phyloP scores from a whole-genome alignment of 2,797 vertebrate species.

The Delichon dasypus region DNA sequence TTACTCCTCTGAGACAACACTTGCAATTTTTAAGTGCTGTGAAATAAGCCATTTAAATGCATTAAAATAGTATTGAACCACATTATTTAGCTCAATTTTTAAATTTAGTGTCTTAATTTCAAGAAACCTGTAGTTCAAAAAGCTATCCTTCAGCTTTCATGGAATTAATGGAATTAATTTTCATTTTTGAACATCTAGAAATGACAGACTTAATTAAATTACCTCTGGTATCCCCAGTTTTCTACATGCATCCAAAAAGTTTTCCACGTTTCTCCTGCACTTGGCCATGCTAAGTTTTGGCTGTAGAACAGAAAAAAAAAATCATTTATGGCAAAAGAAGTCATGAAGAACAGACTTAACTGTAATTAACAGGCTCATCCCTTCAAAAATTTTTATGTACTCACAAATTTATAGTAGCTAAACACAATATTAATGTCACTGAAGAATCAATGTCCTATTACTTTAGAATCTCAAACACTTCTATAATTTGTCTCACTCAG shows the following conservation, averaged over 20 bases:
- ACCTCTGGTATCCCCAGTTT: conserved; percentile 94
- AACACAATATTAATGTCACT: background rate
- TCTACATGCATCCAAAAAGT: conserved; percentile 93
- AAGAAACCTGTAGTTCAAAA: background rate
- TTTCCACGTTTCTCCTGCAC: conserved; percentile 95
- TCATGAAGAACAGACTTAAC: background rate
- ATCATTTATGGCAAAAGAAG: background rate
- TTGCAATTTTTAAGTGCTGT: background rate
- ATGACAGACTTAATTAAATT: conserved; percentile 62
- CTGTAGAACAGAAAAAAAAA: conserved; percentile 71
- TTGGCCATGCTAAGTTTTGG: conserved; percentile 98
- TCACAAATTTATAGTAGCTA: background rate
- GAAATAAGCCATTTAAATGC: background rate
- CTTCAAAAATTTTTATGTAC: background rate
- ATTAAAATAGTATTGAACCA: background rate
- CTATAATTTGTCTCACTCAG: background rate
- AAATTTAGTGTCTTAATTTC: background rate
- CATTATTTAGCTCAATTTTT: background rate
- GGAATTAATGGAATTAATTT: background rate
- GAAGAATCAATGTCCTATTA: background rate
- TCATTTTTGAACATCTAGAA: background rate
- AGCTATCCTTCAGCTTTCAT: background rate
- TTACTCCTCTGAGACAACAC: background rate
- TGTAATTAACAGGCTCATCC: background rate
- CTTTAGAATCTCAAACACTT: background rate